These are phyloP conservation scores for Rhyzopertha dominica DNA, from an alignment of 1,140 invertebrate genomes.

Conservation along the genomic window DNA sequence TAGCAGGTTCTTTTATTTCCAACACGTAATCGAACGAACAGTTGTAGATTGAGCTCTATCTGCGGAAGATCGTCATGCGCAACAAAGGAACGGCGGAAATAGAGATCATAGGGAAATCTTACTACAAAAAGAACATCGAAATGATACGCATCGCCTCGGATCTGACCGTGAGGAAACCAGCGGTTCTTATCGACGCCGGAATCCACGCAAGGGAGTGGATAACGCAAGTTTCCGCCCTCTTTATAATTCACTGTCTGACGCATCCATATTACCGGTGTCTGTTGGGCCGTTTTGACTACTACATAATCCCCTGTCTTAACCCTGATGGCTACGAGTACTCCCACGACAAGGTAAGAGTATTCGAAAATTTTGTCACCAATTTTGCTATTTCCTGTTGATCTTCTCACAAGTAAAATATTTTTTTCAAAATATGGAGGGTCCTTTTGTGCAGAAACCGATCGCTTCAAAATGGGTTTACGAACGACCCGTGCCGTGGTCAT, in stretches of 20 bases:
- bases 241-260: conserved; percentile 55
- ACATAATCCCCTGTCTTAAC: conserved; percentile 57
- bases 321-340: conserved; percentile 50
- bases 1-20: too few relatives aligned
- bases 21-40: too few relatives aligned
- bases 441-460: too few relatives aligned
- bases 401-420: background rate
- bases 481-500: too few relatives aligned
- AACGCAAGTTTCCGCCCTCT: conserved; percentile 55
- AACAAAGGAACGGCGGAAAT: too few relatives aligned
- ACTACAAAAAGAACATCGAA: conserved; percentile 7
- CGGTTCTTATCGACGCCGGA: conserved; percentile 49
- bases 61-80: too few relatives aligned
- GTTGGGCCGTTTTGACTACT: conserved; percentile 55
- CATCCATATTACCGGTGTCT: conserved; percentile 45
- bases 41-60: too few relatives aligned
- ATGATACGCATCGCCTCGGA: background rate
- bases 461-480: too few relatives aligned
- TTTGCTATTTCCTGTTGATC: background rate
- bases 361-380: background rate
- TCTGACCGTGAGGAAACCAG: background rate
- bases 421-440: background rate
- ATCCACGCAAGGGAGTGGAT: conserved; percentile 69
- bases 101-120: too few relatives aligned
- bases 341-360: conserved; percentile 34